Evolutionary conservation across 2,113 vertebrate species (phyloP).

Genomic region (Enhydra lutris): DNA sequence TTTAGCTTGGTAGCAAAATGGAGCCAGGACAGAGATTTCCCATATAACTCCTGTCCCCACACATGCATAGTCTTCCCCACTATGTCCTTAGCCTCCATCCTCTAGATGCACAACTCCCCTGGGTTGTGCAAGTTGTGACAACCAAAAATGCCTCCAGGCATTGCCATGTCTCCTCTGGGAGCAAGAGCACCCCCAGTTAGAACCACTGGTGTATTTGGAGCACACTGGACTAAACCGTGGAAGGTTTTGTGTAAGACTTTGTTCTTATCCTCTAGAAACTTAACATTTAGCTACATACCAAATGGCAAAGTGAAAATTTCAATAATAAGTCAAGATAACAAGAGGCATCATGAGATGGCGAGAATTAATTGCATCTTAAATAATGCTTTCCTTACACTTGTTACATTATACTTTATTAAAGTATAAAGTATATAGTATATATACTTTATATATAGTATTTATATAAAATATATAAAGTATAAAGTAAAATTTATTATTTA

Average conservation of each 20-base stretch:
- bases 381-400: background rate
- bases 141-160: background rate
- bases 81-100: too few species aligned
- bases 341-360: background rate
- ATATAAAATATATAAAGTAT: too few species aligned
- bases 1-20: background rate
- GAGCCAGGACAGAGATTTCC: background rate
- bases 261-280: background rate
- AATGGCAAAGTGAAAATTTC: background rate
- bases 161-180: background rate
- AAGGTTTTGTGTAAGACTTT: background rate
- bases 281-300: background rate
- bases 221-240: background rate
- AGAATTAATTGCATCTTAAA: background rate
- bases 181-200: too few species aligned
- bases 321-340: background rate
- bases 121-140: background rate
- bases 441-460: too few species aligned
- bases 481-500: too few species aligned
- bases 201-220: background rate
- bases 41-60: too few species aligned
- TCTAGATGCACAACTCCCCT: background rate
- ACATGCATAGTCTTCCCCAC: background rate
- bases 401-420: background rate
- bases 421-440: too few species aligned